Conservation (phyloP, 2,888 invertebrate genomes). For the Julus scandinavius region DNA sequence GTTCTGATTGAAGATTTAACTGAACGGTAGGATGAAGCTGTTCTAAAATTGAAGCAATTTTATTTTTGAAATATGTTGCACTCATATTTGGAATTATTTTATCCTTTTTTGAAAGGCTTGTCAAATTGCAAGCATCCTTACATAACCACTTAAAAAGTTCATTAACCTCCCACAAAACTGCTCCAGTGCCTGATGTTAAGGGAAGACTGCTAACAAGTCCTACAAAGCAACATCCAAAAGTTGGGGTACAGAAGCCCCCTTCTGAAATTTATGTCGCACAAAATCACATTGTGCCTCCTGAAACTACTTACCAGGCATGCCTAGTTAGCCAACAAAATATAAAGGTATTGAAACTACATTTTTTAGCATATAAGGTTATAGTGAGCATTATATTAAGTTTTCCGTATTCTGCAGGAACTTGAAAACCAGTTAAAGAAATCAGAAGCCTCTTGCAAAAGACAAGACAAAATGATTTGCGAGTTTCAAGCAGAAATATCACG, state of each 20-base stretch:
- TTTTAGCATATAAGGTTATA: background rate
- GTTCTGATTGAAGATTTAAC: slow-evolving; percentile 35
- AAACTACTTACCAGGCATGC: background rate
- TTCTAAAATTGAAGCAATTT: background rate
- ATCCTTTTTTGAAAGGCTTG: background rate
- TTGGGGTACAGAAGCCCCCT: background rate
- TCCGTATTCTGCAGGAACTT: slow-evolving; percentile 4
- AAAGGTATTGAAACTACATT: background rate
- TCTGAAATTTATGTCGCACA: background rate
- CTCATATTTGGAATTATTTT: background rate
- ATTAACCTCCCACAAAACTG: background rate
- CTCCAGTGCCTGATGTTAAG: background rate
- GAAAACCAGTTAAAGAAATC: slow-evolving; percentile 50
- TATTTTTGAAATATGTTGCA: background rate
- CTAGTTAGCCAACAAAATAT: background rate
- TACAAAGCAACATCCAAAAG: background rate
- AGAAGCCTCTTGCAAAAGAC: slow-evolving; percentile 26
- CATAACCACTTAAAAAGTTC: slow-evolving; percentile 1
- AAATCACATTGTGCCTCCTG: background rate
- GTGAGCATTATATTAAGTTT: background rate
- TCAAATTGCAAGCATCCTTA: background rate
- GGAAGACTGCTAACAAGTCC: background rate
- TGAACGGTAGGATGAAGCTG: background rate
- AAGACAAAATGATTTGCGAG: slow-evolving; percentile 1
- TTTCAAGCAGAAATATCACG: slow-evolving; percentile 4